Conservation (phyloP, 2,888 invertebrate genomes). For the Drosophila merina region DNA sequence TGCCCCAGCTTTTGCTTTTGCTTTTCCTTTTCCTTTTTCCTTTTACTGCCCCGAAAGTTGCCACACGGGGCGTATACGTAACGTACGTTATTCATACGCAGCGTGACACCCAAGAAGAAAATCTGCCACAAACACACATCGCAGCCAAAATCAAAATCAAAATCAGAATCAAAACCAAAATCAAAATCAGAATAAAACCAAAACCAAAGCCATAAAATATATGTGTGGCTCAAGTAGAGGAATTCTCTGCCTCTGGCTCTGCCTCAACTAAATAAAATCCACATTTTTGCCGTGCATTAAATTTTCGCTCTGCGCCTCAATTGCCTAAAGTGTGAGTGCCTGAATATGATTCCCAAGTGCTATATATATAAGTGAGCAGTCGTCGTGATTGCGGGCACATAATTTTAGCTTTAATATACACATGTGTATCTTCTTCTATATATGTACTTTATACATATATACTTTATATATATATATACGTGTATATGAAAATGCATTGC, state of each 20-base stretch:
- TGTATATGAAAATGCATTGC: conserved; percentile 55
- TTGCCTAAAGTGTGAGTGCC: conserved; percentile 49
- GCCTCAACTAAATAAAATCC: conserved; percentile 59
- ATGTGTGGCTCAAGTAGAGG: conserved; percentile 22
- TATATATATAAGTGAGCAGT: conserved; percentile 20
- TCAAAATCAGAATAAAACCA: conserved; percentile 40
- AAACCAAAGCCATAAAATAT: conserved; percentile 30
- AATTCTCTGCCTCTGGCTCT: conserved; percentile 1
- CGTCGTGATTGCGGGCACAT: conserved; percentile 44
- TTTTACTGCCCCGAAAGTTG: no score
- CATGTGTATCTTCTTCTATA: not conserved
- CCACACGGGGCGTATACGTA: conserved; percentile 61
- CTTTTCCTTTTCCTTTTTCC: no score
- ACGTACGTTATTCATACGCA: conserved; percentile 74
- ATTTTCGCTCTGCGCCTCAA: conserved; percentile 62
- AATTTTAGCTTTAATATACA: conserved; percentile 56
- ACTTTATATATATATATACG: not conserved
- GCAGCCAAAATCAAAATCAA: not conserved
- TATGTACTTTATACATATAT: not conserved
- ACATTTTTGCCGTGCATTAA: conserved; percentile 66
- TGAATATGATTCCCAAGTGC: conserved; percentile 18
- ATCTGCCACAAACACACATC: conserved; percentile 10
- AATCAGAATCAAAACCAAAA: conserved; percentile 39
- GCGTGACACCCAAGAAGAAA: conserved; percentile 60
- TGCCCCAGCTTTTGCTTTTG: conserved; percentile 5